Base-by-base conservation (phyloP, 2,797 vertebrate genomes). In the Coregonus suidteri region DNA sequence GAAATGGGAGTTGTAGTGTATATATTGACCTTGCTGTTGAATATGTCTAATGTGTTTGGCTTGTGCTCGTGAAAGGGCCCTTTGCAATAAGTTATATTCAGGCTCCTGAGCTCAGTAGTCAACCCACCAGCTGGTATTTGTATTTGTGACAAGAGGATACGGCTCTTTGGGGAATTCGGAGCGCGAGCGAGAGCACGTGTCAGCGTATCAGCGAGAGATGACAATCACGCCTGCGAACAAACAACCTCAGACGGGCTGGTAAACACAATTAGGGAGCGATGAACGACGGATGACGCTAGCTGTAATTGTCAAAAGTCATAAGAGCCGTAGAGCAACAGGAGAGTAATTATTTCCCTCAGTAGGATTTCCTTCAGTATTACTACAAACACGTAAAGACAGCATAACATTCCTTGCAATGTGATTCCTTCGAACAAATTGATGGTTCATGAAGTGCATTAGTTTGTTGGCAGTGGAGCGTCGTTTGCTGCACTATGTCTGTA, bases 111-210 rank as follows among this genome's bases (percentile, higher is more conserved):
- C 30, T 18, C 52, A 34, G 14, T 15, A 16, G 73, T 81, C 71
- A 77, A 77, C 53, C 71, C 75, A 18, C 14, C 80, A 84, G 83
- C 80, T 80, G 76, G 77, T 76, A 75, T 75, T 70, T 68, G 78
- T 31, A 67, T 66, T 62, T 71, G 70, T 4, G 65, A 71, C 73
- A 59, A 52, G 52, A 72, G 59, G 72, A 81, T 5, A 0, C 3
- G 37, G 66, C 7, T 77, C 75, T 56, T 73, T 9, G 5, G 73
- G 75, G 76, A 66, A 68, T 31, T 35, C 9, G 62, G n/a, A 25
- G 75, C 81, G 30, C 6, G 6, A 53, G 77, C 20, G 64, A 11
- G 34, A 18, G 69, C 3, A 3, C 35, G 71, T 47, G 70, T 70
- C 71, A 31, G 67, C 25, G 25, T 25, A 25, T 25, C 25, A 25